Percentiles rank a stretch among this genome's conserved stretches.
phyloP scores from a whole-genome alignment of 1,140 invertebrate species.

The Heterodera schachtii region DNA sequence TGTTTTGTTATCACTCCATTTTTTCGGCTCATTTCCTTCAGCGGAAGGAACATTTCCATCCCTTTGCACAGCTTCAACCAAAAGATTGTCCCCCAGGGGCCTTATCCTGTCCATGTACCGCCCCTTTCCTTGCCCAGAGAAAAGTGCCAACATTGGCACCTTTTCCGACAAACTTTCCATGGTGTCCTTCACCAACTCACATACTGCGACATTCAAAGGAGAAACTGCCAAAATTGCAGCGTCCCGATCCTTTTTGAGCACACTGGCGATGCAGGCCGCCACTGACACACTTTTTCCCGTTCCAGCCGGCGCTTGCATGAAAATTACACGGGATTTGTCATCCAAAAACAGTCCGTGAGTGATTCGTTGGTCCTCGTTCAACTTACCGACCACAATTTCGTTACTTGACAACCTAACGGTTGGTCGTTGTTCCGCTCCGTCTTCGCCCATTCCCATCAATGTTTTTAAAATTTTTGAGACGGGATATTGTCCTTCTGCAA shows the following conservation, averaged over 20 bases:
- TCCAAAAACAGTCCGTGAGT: neutral
- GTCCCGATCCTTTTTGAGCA: neutral
- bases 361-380: neutral
- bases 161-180: neutral
- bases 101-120: neutral
- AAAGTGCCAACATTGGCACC: conserved; percentile 4
- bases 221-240: neutral
- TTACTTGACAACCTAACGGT: neutral
- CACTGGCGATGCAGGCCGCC: neutral
- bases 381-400: neutral
- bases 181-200: conserved; percentile 17
- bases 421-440: neutral
- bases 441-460: conserved; percentile 4
- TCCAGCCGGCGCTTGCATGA: neutral
- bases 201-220: neutral
- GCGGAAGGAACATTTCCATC: neutral
- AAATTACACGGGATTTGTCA: neutral
- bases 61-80: neutral
- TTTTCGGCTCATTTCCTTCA: neutral
- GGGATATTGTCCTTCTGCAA: neutral
- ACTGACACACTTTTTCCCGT: neutral
- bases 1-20: neutral
- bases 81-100: neutral
- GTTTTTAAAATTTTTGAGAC: neutral
- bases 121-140: neutral